A percentile compares a stretch with the other conserved stretches of the same genome.
Evolutionary conservation across 2,113 vertebrate genomes (phyloP).

Genomic region (Campylorhamphus procurvoides): DNA sequence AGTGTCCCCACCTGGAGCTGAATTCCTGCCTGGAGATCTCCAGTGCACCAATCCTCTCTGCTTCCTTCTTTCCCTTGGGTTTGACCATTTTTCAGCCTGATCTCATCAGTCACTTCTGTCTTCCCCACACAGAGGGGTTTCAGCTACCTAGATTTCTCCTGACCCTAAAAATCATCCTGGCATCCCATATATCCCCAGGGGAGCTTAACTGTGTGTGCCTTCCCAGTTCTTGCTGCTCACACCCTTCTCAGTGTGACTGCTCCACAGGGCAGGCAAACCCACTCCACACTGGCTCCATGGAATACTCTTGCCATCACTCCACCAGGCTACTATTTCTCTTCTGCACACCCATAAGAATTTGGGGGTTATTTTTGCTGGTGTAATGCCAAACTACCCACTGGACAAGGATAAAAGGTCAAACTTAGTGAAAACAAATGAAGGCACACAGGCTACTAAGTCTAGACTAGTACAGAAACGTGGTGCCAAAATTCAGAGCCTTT

Average conservation of each 20-base stretch:
- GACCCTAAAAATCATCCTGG: neutral
- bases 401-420: neutral
- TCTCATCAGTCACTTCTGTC: neutral
- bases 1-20: neutral
- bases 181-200: neutral
- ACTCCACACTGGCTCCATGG: neutral
- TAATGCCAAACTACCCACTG: neutral
- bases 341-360: neutral
- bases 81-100: neutral
- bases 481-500: neutral
- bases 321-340: neutral
- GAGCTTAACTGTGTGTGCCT: neutral
- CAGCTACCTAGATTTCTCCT: neutral
- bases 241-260: neutral
- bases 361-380: neutral
- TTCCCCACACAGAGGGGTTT: neutral
- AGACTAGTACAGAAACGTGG: neutral
- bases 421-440: neutral
- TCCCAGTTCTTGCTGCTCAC: neutral
- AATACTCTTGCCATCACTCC: neutral
- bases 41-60: neutral
- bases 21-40: neutral
- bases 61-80: neutral
- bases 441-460: neutral
- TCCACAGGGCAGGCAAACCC: neutral